Evolutionary conservation across 2,113 vertebrate species (phyloP), one percentile per base, ranked within the genome.

Genomic region (Cyprinodon tularosa): DNA sequence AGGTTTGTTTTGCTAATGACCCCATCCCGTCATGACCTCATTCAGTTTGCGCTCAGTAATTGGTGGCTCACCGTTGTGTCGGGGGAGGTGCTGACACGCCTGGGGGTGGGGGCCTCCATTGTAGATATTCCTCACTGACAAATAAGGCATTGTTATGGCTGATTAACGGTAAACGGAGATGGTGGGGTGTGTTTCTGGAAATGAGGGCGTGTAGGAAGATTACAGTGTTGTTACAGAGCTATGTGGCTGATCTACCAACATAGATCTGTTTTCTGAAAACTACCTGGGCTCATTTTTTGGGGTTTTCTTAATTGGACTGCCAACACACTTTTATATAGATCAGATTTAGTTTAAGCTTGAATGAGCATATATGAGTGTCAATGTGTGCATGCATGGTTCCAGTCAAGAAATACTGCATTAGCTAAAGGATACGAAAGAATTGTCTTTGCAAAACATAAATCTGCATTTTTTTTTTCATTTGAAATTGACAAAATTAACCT

Each of bases 1-100:
- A 78, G 90, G 88, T 92, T 91, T 91, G 88, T 91, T 89, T 91
- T 91, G 90, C 90, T 91, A 91, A 93, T 90, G 87, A 91, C 89
- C 86, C 86, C 87, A 90, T 92, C 92, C 89, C 66, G 83, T 81
- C 83, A 66, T 90, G 92, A 91, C 92, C 92, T 92, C 91, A 92
- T 93, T 93, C 78, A 90, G 83, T 77, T 87, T 86, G 81, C 57
- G 80, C 86, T 79, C 75, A 57, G 82, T 92, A 91, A 90, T 91
- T 92, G 90, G 87, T 85, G 87, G 90, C 85, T 87, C 71, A 77
- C 83, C 76, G 90, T 7, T 9, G 84, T 87, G 78, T 66, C 1
- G 77, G 86, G 83, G 89, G 90, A 81, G 84, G 87, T 88, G 70
- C 71, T 65, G 80, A 84, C 84, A 80, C 29, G 53, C 80, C 74